Evolutionary conservation across 2,797 vertebrate species (phyloP), one percentile per base, ranked within the genome.

Genomic region (Emys orbicularis): DNA sequence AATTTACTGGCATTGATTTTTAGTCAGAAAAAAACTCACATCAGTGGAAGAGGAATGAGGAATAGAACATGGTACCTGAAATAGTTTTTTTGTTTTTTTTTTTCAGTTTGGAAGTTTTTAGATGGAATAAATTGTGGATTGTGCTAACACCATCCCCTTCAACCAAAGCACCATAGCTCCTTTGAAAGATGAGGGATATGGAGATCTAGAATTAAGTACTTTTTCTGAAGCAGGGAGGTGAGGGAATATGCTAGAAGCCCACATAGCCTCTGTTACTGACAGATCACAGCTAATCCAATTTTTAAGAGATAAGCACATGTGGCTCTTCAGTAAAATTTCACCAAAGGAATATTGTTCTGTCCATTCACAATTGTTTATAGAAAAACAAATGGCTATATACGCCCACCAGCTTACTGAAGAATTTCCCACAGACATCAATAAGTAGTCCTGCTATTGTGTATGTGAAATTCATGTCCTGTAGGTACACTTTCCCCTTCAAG

Each of bases 1-100:
- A 87, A 91, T 92, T 93, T 81, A 89, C n/a, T 5, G 56, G n/a
- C 68, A 95, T 90, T 94, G 93, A 91, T 96, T 81, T 86, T 90
- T 56, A 10, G 59, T 47, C 74, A 94, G 84, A 96, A 96, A 92
- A 94, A 80, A 89, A 81, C 90, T 91, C 77, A 87, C 29, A 86
- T n/a, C 79, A 86, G 59, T 87, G 80, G 65, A 93, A 96, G 92
- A 90, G 2, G 74, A 91, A 94, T 0, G 0, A 92, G 16, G 6
- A 54, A 89, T 86, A 90, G 88, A 97, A 96, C 52, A 87, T 12
- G 9, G 49, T 68, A 41, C 49, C 81, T 84, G 9, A 94, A 84
- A 72, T 15, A 87, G 13, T 59, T 57, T 92, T 57, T 57, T 25
- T n/a, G n/a, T n/a, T 19, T 44, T 44, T 44, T 44, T 44, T 44